Evolutionary conservation across 2,113 vertebrate species (phyloP).

Genomic region (Erpornis zantholeuca): DNA sequence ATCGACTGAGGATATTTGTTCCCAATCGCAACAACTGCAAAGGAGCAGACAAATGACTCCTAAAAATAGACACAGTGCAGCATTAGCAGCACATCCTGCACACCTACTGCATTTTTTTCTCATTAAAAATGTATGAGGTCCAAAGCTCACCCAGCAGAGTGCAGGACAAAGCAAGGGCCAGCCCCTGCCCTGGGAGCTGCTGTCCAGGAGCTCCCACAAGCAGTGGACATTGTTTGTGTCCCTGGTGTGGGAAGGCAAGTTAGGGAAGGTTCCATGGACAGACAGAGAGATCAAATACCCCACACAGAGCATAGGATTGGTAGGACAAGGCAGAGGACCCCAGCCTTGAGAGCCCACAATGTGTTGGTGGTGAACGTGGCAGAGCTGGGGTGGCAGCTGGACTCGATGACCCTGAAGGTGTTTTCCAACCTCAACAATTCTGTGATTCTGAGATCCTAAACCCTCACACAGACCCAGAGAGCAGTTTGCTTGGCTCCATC

Average conservation of each 20-base stretch:
- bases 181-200: neutral
- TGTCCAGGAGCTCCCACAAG: neutral
- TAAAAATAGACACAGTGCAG: conserved; percentile 15
- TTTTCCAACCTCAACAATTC: neutral
- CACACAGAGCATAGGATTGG: fast-evolving
- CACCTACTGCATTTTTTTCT: neutral
- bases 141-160: neutral
- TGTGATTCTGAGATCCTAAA: neutral
- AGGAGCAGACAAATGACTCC: neutral
- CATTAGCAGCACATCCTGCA: neutral
- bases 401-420: neutral
- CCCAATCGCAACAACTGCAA: neutral
- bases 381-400: neutral
- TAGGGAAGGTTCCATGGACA: neutral
- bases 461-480: neutral
- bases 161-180: neutral
- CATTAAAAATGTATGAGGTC: neutral
- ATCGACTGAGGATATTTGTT: neutral
- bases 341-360: neutral
- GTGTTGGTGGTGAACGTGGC: neutral
- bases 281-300: neutral
- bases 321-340: neutral
- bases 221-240: neutral
- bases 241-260: neutral
- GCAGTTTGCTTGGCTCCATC: neutral